Base-by-base conservation (phyloP, 2,113 vertebrate species). In the Myrmecophaga tridactyla region DNA sequence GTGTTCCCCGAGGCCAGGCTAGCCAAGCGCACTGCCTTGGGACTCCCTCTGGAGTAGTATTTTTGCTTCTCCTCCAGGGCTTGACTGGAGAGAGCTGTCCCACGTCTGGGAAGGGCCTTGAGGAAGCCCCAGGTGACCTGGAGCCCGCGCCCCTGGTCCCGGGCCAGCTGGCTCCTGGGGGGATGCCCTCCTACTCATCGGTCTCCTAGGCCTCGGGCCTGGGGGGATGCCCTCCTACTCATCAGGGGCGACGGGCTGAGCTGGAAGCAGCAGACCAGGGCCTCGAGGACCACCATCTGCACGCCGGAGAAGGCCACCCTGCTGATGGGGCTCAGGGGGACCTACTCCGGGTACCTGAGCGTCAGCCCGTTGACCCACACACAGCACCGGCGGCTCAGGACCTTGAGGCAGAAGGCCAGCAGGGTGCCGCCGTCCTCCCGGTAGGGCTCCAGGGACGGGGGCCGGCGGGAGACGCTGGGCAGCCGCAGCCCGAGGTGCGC, bases 391-490 rank as follows among this genome's bases (percentile, higher is more conserved):
- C 18, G 78, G 67, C 92, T 97, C 69, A 97, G 94, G 53, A 17
- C 80, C 75, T 94, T 96, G 39, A 96, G 83, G 89, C 43, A 95
- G 92, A 97, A 97, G 92, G 75, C 43, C 60, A 97, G 70, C 15
- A 1, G 4, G 14, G 46, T 0, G 25, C 86, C 8, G 14, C 92
- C 94, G 21, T 67, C 56, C 91, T 97, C 92, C 83, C 63, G n/a
- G 46, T 96, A 93, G 58, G 95, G 94, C 75, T 97, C 95, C 88
- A 97, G 93, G 29, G 69, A 96, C 91, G 96, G 53, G 60, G 96
- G 92, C 43, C 0, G 17, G 53, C 36, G 58, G 41, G 96, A 97
- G 36, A 97, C 60, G 56, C 3, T 5, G 13, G 90, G 83, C 34
- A 96, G 78, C 60, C 43, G 73, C 60, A 97, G 91, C 65, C 11